A percentile compares a stretch with the other conserved stretches of the same genome.
Evolutionary conservation across 1,140 invertebrate genomes (phyloP).

Genomic region (Bombus fervidus): DNA sequence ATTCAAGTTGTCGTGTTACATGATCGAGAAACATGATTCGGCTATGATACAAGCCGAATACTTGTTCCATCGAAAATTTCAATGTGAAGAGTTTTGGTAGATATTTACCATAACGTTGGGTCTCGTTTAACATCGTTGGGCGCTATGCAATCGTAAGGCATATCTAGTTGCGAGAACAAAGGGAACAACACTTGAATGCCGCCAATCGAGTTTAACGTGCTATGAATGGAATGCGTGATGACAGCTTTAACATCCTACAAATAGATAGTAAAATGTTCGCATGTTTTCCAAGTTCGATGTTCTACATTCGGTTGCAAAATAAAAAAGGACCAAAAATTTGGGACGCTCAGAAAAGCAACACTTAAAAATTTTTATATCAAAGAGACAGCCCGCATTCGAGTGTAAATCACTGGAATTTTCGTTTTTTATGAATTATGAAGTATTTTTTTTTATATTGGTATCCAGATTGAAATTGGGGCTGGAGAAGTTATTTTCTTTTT

Average conservation of each 20-base stretch:
- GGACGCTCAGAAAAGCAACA: neutral
- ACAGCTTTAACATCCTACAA: slow-evolving; percentile 98
- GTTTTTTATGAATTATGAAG: neutral
- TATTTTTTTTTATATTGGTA: neutral
- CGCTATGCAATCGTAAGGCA: slow-evolving; percentile 91
- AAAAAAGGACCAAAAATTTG: neutral
- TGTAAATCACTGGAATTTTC: neutral
- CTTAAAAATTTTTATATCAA: neutral
- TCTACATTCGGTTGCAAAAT: neutral
- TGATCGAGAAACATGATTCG: neutral
- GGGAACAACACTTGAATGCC: slow-evolving; percentile 99
- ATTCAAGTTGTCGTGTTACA: slow-evolving; percentile 58
- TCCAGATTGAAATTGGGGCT: neutral
- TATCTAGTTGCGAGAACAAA: slow-evolving; percentile 98
- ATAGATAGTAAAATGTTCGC: slow-evolving; percentile 50
- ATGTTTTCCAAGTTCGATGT: neutral
- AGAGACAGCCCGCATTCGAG: neutral
- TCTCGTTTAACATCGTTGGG: slow-evolving; percentile 91
- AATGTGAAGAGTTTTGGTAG: neutral
- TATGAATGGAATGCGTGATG: slow-evolving; percentile 99
- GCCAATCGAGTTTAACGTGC: slow-evolving; percentile 98
- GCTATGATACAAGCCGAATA: too few relatives aligned
- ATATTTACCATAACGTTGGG: slow-evolving; percentile 90
- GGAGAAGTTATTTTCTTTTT: neutral
- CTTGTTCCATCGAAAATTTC: neutral